Evolutionary conservation across 2,797 vertebrate genomes (phyloP).

Genomic region (Pyrocephalus nanus): DNA sequence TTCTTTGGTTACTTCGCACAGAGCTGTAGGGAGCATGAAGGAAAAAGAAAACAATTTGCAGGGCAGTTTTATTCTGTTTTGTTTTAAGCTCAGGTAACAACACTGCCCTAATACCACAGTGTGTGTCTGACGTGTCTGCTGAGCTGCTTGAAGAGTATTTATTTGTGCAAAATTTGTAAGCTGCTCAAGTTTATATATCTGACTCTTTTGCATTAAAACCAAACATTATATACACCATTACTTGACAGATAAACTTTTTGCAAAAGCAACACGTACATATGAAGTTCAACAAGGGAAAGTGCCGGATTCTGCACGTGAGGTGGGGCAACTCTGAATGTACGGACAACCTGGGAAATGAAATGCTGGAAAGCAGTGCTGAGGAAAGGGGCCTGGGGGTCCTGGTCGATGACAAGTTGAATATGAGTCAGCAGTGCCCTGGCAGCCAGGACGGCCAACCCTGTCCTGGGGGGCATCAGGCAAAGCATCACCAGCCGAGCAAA

Average conservation of each 20-base stretch:
- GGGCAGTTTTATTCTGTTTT: background rate
- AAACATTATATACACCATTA: background rate
- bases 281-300: background rate
- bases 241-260: background rate
- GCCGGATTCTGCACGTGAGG: background rate
- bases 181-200: background rate
- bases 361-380: background rate
- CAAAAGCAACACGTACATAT: background rate
- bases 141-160: background rate
- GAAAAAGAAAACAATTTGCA: background rate
- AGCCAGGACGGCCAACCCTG: background rate
- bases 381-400: background rate
- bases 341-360: background rate
- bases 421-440: background rate
- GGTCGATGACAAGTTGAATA: background rate
- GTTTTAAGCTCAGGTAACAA: background rate
- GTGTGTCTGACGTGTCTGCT: background rate
- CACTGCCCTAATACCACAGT: background rate
- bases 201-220: background rate
- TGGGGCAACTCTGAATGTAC: background rate
- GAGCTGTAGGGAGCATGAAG: background rate
- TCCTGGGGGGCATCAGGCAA: background rate
- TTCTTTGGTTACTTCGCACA: background rate
- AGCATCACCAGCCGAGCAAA: fast-evolving
- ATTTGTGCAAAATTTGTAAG: background rate